A percentile compares a stretch with the other conserved stretches of the same genome.
Evolutionary conservation across 2,888 invertebrate species (phyloP).

Genomic region (Pogonocherus hispidulus): DNA sequence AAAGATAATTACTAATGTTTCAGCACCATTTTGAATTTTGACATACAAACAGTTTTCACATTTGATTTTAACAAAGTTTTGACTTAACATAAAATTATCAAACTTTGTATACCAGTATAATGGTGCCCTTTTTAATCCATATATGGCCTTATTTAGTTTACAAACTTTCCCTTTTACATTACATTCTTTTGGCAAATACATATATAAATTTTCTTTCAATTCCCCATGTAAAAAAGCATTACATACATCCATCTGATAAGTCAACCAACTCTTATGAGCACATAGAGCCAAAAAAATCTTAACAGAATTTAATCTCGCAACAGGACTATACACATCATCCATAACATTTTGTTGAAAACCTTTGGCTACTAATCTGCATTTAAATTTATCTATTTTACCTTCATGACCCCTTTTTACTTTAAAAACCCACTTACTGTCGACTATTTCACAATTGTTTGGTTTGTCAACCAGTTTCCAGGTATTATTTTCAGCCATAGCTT

Average conservation of each 20-base stretch:
- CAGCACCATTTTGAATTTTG: not conserved
- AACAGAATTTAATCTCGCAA: no score
- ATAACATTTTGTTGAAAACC: not conserved
- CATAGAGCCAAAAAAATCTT: no score
- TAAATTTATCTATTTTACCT: not conserved
- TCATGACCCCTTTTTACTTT: not conserved
- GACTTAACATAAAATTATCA: not conserved
- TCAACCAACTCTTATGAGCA: not conserved
- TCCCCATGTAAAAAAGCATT: not conserved
- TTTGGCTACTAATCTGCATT: not conserved
- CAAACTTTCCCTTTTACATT: not conserved
- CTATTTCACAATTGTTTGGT: not conserved
- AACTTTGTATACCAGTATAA: not conserved
- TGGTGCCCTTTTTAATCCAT: no score
- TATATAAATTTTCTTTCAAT: not conserved
- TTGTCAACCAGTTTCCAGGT: not conserved
- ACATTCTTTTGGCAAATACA: not conserved
- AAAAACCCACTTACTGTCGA: not conserved
- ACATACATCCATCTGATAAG: constrained; percentile 2
- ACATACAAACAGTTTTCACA: not conserved
- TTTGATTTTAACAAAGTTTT: not conserved
- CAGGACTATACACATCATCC: not conserved
- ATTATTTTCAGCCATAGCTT: not conserved
- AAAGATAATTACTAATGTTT: no score
- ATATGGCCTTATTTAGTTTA: no score